These are phyloP conservation scores for Tichodroma muraria DNA, from an alignment of 2,113 vertebrate genomes.

Conservation along the genomic window DNA sequence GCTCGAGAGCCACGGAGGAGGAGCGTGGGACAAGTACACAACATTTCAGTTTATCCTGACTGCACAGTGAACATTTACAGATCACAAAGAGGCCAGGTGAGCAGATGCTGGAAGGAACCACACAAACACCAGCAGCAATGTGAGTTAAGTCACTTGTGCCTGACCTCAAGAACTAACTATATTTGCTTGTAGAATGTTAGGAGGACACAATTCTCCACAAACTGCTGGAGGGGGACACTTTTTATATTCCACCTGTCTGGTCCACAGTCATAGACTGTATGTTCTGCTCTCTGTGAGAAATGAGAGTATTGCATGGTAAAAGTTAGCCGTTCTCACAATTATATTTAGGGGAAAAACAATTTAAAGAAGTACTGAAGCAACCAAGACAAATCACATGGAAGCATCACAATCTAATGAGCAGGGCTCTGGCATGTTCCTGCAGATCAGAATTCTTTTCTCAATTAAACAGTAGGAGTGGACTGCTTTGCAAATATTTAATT, in stretches of 20 bases:
- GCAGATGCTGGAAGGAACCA: background rate
- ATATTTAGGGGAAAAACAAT: background rate
- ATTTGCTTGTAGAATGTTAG: background rate
- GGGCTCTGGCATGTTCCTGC: background rate
- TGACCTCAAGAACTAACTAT: background rate
- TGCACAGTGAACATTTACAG: background rate
- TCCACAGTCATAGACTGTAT: background rate
- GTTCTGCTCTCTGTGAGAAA: background rate
- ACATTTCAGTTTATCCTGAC: background rate
- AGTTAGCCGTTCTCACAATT: background rate
- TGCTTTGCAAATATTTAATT: constrained; percentile 64
- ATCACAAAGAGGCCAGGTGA: background rate
- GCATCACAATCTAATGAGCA: background rate
- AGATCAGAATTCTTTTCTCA: background rate
- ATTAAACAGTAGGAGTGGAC: constrained; percentile 54
- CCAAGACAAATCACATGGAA: background rate
- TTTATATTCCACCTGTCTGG: background rate
- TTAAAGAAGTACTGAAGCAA: background rate
- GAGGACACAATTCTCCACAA: background rate
- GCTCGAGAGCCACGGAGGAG: background rate
- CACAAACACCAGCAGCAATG: background rate
- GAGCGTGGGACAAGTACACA: background rate
- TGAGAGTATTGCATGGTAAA: background rate
- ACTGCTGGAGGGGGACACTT: background rate
- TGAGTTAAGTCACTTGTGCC: background rate